These are phyloP conservation scores for Leucoraja ocellata DNA, from an alignment of 2,797 vertebrate genomes.

Conservation along the genomic window DNA sequence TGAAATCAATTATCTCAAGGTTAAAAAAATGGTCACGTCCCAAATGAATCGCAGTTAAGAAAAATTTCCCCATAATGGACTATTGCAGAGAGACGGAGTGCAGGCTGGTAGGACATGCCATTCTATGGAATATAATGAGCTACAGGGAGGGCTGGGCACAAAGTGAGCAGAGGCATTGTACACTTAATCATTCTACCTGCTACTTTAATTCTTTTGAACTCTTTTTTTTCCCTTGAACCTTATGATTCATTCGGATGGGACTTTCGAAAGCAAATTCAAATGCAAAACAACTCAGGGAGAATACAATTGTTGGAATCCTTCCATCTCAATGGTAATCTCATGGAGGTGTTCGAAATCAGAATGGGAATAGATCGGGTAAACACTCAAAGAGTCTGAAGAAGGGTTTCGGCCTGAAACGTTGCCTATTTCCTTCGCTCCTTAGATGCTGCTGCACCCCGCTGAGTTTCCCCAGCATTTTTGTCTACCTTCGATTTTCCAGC, in stretches of 20 bases:
- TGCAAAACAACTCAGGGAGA: not conserved
- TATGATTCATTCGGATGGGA: not conserved
- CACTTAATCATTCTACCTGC: not conserved
- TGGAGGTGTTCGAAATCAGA: too few species aligned
- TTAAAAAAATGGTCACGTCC: constrained; percentile 8
- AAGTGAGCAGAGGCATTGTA: not conserved
- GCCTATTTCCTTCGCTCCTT: too few species aligned
- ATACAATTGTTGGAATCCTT: not conserved
- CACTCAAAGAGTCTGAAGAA: too few species aligned
- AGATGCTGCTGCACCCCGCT: too few species aligned
- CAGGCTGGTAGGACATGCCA: not conserved
- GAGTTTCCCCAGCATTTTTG: too few species aligned
- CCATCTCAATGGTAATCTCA: not conserved
- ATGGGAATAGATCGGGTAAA: too few species aligned
- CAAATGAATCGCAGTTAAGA: not conserved
- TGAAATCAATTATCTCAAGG: not conserved
- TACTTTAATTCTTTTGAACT: not conserved
- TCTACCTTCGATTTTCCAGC: too few species aligned
- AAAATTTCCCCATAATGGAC: not conserved
- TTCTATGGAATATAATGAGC: not conserved
- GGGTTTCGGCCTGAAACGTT: too few species aligned
- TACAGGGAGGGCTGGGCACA: not conserved
- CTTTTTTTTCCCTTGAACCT: not conserved
- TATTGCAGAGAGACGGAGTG: not conserved
- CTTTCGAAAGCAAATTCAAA: not conserved